Evolutionary conservation across 1,140 invertebrate species (phyloP), one percentile per base, ranked within the genome.

Genomic region (Homarus americanus): DNA sequence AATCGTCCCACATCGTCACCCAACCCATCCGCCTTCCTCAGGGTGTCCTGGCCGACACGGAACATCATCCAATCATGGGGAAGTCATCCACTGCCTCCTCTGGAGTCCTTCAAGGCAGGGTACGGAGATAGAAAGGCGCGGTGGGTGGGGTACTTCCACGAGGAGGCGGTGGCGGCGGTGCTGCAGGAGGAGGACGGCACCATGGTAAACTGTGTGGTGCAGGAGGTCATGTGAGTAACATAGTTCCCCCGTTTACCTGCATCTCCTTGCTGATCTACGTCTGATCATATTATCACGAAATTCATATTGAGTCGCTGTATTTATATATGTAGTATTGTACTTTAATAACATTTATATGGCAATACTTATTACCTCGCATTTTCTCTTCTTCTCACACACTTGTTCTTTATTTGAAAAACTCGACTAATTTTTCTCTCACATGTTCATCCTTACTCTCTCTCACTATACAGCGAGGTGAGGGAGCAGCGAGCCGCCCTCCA

Each of bases 201-300:
- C 0, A 44, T 91, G 40, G 9, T 75, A 12, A 69, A 82, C 91
- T 91, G 91, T 36, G 66, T 76, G 1, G 73, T 91, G 53, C 91
- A 82, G 34, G 91, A 91, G 69, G 91, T 91, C 40, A 91, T 91
- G 91, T 91, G n/a, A 87, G 91, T 86, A 75, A 36, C 28, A 76
- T 4, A 24, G 9, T 40, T 58, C 20, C 15, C 53, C 24, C 4
- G 15, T 58, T 0, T 24, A 24, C 17, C n/a, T n/a, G n/a, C n/a
- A n/a, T n/a, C n/a, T n/a, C n/a, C n/a, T 58, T 58, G 53, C 53
- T 58, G 53, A 1, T 58, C n/a, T n/a, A n/a, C n/a, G n/a, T n/a
- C n/a, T n/a, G n/a, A n/a, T n/a, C n/a, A n/a, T n/a, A n/a, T n/a
- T n/a, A n/a, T n/a, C n/a, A n/a, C n/a, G n/a, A n/a, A n/a, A n/a